Evolutionary conservation across 2,113 vertebrate species (phyloP), one percentile per base, ranked within the genome.

Genomic region (Buteo buteo): DNA sequence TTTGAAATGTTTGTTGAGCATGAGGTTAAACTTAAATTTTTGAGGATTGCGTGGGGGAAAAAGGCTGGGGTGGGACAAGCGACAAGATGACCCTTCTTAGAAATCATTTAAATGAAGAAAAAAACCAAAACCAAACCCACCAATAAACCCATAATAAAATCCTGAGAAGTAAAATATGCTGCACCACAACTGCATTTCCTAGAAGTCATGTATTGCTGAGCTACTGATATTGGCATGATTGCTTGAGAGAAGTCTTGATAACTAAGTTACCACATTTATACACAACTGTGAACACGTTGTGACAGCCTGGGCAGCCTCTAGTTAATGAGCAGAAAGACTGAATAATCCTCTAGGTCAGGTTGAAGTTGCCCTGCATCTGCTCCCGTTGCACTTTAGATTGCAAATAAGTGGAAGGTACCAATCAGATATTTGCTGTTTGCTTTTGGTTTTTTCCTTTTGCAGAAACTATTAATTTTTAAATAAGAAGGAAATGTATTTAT

Each of bases 281-380:
- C 29, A 65, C 55, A 94, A 86, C 71, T 82, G 72, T 52, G 90
- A 97, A 95, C 66, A 88, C 62, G 17, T 71, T 93, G 55, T 97
- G 96, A 93, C 93, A 90, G 90, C 89, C 45, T 85, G 67, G 80
- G 84, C 96, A 95, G 70, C 77, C 85, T 94, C 64, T 85, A 45
- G 76, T 74, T 97, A 97, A 97, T 96, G 96, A 97, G 83, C 84
- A 95, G 80, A 93, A 92, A 92, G 90, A 92, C 86, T 93, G 81
- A 96, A 95, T 92, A 94, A 96, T 95, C 67, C 81, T 96, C 36
- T 42, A 85, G 96, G 97, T 97, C 96, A 97, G 71, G 58, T 82
- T 85, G 57, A 88, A 95, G 74, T 86, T 1, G 4, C 87, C 82
- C 89, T 80, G 58, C 50, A 52, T 90, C 86, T 96, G 80, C 91